phyloP scores from a whole-genome alignment of 2,113 vertebrate genomes.

The Platysteira castanea region DNA sequence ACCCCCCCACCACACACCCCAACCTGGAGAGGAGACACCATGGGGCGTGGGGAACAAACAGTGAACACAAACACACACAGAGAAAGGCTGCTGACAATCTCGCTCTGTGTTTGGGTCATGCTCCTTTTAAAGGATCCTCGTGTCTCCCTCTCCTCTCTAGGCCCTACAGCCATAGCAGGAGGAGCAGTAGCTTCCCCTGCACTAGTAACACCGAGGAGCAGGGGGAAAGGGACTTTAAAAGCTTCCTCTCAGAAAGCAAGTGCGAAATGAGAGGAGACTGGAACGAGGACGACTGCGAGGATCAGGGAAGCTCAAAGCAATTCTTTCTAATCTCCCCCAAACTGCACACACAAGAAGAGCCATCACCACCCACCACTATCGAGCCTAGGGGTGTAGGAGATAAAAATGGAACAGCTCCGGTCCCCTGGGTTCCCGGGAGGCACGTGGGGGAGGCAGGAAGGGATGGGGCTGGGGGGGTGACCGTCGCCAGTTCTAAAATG shows the following conservation, averaged over 20 bases:
- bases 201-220: neutral
- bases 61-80: conserved; percentile 55
- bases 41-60: conserved; percentile 59
- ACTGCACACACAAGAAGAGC: neutral
- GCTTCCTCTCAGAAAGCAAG: neutral
- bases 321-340: conserved; percentile 52
- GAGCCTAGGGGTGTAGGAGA: conserved; percentile 31
- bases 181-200: neutral
- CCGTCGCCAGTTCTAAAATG: neutral
- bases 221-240: conserved; percentile 20
- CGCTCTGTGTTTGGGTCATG: neutral
- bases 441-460: neutral
- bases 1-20: conserved; percentile 82
- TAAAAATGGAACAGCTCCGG: conserved; percentile 32
- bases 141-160: neutral
- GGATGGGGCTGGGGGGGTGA: neutral
- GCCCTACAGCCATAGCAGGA: neutral
- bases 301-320: conserved; percentile 23
- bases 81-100: conserved; percentile 49
- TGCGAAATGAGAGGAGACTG: neutral
- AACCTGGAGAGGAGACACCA: conserved; percentile 74
- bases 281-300: neutral
- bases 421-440: neutral
- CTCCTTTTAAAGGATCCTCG: neutral
- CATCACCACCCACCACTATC: conserved; percentile 12